phyloP scores from a whole-genome alignment of 64 coral and sea anemone genomes.

The Pocillopora verrucosa region DNA sequence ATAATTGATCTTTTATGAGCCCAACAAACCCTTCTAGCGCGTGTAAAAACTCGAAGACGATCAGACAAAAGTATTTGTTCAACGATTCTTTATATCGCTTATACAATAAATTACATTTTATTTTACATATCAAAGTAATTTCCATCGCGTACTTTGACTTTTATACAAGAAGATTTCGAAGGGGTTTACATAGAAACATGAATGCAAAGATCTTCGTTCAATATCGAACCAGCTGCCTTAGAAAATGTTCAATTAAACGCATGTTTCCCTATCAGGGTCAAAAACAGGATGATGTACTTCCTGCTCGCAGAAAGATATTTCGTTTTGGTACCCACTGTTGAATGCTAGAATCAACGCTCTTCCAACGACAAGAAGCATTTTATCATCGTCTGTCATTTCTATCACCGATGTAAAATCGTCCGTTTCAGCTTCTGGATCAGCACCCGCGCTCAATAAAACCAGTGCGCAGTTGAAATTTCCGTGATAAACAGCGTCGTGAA shows the following conservation, averaged over 20 bases:
- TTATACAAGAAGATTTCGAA: not conserved
- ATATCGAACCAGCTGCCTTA: not conserved
- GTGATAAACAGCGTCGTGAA: constrained; percentile 84
- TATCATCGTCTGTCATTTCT: constrained; percentile 65
- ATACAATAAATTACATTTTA: too few relatives aligned
- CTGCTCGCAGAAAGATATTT: constrained; percentile 13
- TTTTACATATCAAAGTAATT: too few relatives aligned
- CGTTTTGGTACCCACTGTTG: constrained; percentile 6
- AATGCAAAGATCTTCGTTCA: not conserved
- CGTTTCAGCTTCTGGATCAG: constrained; percentile 55
- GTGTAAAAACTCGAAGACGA: too few relatives aligned
- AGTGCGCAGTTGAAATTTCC: constrained; percentile 54
- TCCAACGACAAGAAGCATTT: constrained; percentile 67
- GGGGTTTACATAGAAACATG: not conserved
- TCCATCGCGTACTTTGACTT: not conserved
- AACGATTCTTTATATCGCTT: too few relatives aligned
- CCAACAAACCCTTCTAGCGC: too few relatives aligned
- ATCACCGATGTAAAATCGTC: constrained; percentile 35
- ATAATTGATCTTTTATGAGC: too few relatives aligned
- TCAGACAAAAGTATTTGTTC: too few relatives aligned
- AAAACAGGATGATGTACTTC: constrained; percentile 52
- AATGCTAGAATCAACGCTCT: constrained; percentile 65
- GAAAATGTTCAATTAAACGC: constrained; percentile 40
- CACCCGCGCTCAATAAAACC: constrained; percentile 73
- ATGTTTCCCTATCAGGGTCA: constrained; percentile 73